Percentiles rank a stretch among this genome's conserved stretches.
These are phyloP conservation scores for Limnodromus scolopaceus DNA, from an alignment of 2,797 vertebrate species.

Conservation along the genomic window DNA sequence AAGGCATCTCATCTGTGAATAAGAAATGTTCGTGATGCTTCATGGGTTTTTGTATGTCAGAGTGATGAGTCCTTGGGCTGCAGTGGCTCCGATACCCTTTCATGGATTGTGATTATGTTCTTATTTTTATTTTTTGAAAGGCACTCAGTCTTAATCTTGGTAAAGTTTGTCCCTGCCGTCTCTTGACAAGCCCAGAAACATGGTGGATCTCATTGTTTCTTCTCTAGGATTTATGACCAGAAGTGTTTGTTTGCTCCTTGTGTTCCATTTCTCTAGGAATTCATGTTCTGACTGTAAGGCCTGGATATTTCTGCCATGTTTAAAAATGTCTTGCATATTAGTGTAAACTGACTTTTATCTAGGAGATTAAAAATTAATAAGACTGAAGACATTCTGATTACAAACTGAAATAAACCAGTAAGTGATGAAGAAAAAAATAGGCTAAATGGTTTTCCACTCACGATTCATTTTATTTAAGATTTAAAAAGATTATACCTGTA, in stretches of 20 bases:
- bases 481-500: background rate
- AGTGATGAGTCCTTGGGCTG: rapidly evolving
- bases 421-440: background rate
- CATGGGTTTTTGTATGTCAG: rapidly evolving
- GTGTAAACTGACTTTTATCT: background rate
- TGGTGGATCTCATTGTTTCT: background rate
- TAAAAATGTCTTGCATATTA: background rate
- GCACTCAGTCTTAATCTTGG: rapidly evolving
- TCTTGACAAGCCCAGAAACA: background rate
- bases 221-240: background rate
- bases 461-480: background rate
- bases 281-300: rapidly evolving
- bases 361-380: background rate
- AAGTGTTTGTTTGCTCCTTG: background rate
- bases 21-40: background rate
- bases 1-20: background rate
- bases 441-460: background rate
- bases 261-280: background rate
- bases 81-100: background rate
- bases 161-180: background rate
- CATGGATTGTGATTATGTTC: background rate
- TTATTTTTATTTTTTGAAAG: background rate
- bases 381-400: background rate
- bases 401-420: background rate
- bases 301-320: too few relatives aligned